These are phyloP conservation scores for Cosmia pyralina DNA, from an alignment of 2,888 invertebrate species.

Conservation along the genomic window DNA sequence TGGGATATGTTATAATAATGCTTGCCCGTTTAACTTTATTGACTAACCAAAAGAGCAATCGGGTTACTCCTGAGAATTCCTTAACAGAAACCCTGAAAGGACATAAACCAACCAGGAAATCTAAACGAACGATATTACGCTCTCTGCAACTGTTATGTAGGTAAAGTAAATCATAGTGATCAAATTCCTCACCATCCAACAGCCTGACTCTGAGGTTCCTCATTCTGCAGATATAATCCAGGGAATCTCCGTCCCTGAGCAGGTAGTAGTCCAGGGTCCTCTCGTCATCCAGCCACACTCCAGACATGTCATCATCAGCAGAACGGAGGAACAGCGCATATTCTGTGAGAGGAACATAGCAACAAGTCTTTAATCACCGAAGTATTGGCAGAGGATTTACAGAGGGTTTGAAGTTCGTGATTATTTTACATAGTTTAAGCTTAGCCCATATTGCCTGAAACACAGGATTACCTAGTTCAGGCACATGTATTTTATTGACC, in stretches of 20 bases:
- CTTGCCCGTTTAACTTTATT: too few relatives aligned
- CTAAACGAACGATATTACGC: background rate
- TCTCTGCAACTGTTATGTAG: background rate
- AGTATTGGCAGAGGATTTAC: too few relatives aligned
- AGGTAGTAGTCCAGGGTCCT: slow-evolving; percentile 98
- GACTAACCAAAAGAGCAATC: background rate
- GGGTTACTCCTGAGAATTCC: background rate
- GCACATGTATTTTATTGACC: too few relatives aligned
- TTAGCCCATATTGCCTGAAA: too few relatives aligned
- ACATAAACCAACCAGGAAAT: background rate
- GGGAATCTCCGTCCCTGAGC: slow-evolving; percentile 96
- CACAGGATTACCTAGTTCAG: too few relatives aligned
- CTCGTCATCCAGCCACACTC: slow-evolving; percentile 98
- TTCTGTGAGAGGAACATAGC: slow-evolving; percentile 88
- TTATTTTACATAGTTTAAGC: too few relatives aligned
- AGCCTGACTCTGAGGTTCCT: slow-evolving; percentile 97
- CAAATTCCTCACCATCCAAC: slow-evolving; percentile 93
- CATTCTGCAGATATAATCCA: slow-evolving; percentile 97
- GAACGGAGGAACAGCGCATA: slow-evolving; percentile 98
- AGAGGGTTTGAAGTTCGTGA: too few relatives aligned
- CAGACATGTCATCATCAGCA: slow-evolving; percentile 97
- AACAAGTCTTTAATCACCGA: too few relatives aligned
- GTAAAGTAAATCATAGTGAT: background rate
- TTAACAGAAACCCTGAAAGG: background rate
- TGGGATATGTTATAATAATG: background rate